phyloP scores from a whole-genome alignment of 2,797 vertebrate species.

The Tragopan temminckii region DNA sequence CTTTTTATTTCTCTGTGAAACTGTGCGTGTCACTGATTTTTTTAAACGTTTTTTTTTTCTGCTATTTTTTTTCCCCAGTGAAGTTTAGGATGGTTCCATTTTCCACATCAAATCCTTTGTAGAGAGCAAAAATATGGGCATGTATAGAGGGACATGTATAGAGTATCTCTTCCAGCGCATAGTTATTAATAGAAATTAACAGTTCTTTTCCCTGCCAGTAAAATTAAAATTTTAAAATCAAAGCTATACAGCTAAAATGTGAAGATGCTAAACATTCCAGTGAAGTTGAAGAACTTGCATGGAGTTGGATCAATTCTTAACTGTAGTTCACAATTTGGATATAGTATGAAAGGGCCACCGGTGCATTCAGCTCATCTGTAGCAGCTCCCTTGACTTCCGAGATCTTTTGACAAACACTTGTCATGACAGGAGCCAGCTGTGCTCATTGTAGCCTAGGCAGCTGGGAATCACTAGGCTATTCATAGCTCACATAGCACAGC shows the following conservation, averaged over 20 bases:
- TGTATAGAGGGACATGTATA: not conserved
- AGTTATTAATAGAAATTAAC: not conserved
- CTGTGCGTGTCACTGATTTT: not conserved
- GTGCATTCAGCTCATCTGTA: not conserved
- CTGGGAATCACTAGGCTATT: not conserved
- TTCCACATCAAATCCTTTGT: constrained; percentile 1
- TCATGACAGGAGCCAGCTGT: not conserved
- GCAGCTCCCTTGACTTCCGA: not conserved
- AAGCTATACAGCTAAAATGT: not conserved
- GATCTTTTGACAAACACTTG: not conserved
- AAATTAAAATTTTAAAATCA: constrained; percentile 10
- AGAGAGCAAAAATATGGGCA: not conserved
- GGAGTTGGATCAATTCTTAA: not conserved
- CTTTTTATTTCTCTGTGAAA: constrained; percentile 39
- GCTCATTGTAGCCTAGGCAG: not conserved
- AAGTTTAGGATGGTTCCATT: not conserved
- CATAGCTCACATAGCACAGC: not conserved
- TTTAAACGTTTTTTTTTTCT: not conserved
- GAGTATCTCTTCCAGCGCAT: not conserved
- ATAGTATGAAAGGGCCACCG: not conserved
- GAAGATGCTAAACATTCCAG: not conserved
- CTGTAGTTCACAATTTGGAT: not conserved
- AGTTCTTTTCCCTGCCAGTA: not conserved
- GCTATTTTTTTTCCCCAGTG: not conserved
- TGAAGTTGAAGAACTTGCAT: not conserved